These are phyloP conservation scores for Tachystola acroxantha DNA, from an alignment of 2,888 invertebrate genomes.

Conservation along the genomic window DNA sequence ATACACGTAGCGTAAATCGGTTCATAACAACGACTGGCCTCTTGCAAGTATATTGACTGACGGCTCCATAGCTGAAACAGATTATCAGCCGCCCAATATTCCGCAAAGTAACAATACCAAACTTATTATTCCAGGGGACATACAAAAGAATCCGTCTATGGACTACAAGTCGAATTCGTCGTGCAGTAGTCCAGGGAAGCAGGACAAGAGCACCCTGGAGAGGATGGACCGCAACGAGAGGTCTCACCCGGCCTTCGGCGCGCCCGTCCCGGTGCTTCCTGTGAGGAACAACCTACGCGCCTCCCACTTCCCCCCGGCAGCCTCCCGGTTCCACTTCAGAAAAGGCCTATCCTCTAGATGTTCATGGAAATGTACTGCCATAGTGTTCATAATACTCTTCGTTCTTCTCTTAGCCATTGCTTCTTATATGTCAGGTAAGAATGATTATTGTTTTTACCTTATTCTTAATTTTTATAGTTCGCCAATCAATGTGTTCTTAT, in stretches of 20 bases:
- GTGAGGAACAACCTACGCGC: slow-evolving; percentile 85
- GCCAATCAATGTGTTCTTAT: no score
- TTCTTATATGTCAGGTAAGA: slow-evolving; percentile 90
- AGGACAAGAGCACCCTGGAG: slow-evolving; percentile 76
- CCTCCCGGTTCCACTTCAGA: slow-evolving; percentile 90
- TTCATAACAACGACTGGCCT: no score
- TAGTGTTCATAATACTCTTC: slow-evolving; percentile 90
- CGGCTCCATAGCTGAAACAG: no score
- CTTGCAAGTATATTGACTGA: no score
- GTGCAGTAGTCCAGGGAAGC: slow-evolving; percentile 88
- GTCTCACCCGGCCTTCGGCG: slow-evolving; percentile 79
- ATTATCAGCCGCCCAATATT: no score
- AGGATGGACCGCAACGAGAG: slow-evolving; percentile 79
- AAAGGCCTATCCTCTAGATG: slow-evolving; percentile 92
- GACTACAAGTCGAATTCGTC: slow-evolving; percentile 93
- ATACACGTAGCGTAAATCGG: no score
- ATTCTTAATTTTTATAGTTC: slow-evolving; percentile 3
- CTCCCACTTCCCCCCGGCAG: slow-evolving; percentile 84
- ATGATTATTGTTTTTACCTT: not conserved
- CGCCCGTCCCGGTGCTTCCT: slow-evolving; percentile 87
- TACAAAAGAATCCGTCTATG: slow-evolving; percentile 90
- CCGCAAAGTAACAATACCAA: no score
- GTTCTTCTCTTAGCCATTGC: slow-evolving; percentile 89
- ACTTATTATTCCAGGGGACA: no score
- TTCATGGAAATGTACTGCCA: slow-evolving; percentile 95